Base-by-base conservation (phyloP, 1,140 invertebrate genomes). In the Drosophila truncata region DNA sequence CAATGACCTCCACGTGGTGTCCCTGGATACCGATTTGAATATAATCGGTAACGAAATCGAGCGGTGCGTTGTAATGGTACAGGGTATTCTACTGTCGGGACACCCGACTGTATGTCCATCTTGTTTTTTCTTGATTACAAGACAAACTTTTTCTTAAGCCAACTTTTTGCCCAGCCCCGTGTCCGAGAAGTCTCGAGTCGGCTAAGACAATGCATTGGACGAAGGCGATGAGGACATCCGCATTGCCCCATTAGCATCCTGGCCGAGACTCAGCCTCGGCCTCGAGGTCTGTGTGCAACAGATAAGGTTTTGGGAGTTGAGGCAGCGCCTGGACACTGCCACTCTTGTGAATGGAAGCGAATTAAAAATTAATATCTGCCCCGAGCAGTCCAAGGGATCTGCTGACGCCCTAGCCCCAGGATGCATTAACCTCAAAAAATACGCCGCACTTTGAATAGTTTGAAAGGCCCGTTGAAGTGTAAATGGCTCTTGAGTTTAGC, bases 311-410 rank as follows among this genome's bases (percentile, higher is more conserved):
- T 52, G 61, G 67, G 35, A 16, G 18, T n/a, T 25, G 47, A 35
- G 37, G 37, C 52, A 55, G 33, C 33, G 9, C 20, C 29, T 42
- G 31, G 59, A 55, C 47, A 3, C n/a, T 33, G 35, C 14, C 42
- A 20, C 29, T 76, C 18, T 59, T 14, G 50, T 88, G 85, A 88
- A 88, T 81, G 59, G 44, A 73, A 79, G 60, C 66, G 70, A 84
- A 84, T 88, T 90, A 88, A 88, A 85, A 90, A 88, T 90, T 88
- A 88, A 88, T 90, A 90, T 81, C 84, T 79, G 85, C 78, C 81
- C 35, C 37, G 59, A 73, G 85, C 85, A 85, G 69, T 54, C 73
- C 73, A 62, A 58, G 62, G 69, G 69, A 71, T 49, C 49, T 73
- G 67, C 13, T 55, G 60, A 60, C 41, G 39, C 49, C 57, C 55